These are phyloP conservation scores for Hermaeophaga mercurialis DNA, from an alignment of 2,888 invertebrate genomes.

Conservation along the genomic window DNA sequence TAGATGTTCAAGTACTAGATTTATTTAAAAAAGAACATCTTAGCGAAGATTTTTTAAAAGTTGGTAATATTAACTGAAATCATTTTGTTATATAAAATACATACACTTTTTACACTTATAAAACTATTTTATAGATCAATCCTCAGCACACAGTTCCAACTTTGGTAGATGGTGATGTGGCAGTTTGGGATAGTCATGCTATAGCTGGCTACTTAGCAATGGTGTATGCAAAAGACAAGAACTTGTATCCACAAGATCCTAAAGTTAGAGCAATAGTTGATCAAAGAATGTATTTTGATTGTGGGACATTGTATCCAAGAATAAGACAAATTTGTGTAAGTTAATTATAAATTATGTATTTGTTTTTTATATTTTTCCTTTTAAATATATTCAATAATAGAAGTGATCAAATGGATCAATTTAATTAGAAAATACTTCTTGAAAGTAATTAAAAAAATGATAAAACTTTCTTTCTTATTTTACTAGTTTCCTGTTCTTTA, in stretches of 20 bases:
- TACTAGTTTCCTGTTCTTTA: conserved; percentile 66
- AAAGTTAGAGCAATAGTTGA: conserved; percentile 65
- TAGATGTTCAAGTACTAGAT: conserved; percentile 62
- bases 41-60: conserved; percentile 60
- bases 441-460: too few species aligned
- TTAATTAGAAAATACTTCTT: too few species aligned
- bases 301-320: conserved; percentile 65
- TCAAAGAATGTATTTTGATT: conserved; percentile 68
- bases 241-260: conserved; percentile 66
- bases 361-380: too few species aligned
- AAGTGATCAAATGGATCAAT: too few species aligned
- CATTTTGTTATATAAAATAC: conserved; percentile 20
- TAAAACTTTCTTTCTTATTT: too few species aligned
- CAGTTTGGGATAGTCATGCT: conserved; percentile 71
- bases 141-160: conserved; percentile 73
- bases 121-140: conserved; percentile 59
- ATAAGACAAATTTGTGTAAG: conserved; percentile 68
- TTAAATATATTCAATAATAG: too few species aligned
- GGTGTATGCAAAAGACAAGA: conserved; percentile 65
- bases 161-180: conserved; percentile 68
- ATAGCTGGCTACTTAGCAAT: conserved; percentile 68
- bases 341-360: conserved; percentile 22
- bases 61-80: too few species aligned
- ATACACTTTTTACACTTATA: background rate
- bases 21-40: conserved; percentile 66